Evolutionary conservation across 2,113 vertebrate species (phyloP).

Genomic region (Oncorhynchus masou): DNA sequence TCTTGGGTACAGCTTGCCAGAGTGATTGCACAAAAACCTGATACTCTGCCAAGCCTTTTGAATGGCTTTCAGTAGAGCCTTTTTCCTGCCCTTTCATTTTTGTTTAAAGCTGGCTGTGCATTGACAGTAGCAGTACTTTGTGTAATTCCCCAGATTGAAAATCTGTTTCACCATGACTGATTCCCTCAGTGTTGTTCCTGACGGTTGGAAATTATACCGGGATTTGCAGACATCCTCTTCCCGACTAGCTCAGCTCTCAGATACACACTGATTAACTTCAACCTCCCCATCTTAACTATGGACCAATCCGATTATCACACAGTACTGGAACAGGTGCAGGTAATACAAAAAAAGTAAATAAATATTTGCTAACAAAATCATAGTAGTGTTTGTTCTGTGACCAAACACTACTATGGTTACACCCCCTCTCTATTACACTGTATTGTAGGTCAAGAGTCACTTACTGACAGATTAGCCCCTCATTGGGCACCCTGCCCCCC

Average conservation of each 20-base stretch:
- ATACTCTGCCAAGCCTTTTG: conserved; percentile 60
- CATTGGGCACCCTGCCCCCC: too few relatives aligned
- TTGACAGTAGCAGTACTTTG: conserved; percentile 82
- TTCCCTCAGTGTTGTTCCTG: conserved; percentile 65
- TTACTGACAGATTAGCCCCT: too few relatives aligned
- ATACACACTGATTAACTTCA: conserved; percentile 17
- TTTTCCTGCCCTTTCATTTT: conserved; percentile 60
- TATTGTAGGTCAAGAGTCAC: too few relatives aligned
- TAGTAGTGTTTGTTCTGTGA: too few relatives aligned
- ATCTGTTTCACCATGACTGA: conserved; percentile 74
- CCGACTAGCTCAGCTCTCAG: conserved; percentile 31
- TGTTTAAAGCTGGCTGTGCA: conserved; percentile 77
- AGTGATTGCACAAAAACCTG: conserved; percentile 44
- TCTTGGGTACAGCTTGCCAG: conserved; percentile 52
- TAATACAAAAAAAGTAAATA: too few relatives aligned
- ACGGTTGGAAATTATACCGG: conserved; percentile 26
- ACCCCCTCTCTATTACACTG: too few relatives aligned
- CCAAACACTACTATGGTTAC: too few relatives aligned
- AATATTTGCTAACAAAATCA: too few relatives aligned
- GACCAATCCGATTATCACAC: conserved; percentile 39
- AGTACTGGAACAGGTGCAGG: conserved; percentile 9
- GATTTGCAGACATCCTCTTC: conserved; percentile 47
- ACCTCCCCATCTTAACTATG: conserved; percentile 40
- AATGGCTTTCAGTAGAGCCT: conserved; percentile 55
- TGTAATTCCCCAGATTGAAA: conserved; percentile 83